Base-by-base conservation (phyloP, 2,888 invertebrate species). In the Cynaeus angustus region DNA sequence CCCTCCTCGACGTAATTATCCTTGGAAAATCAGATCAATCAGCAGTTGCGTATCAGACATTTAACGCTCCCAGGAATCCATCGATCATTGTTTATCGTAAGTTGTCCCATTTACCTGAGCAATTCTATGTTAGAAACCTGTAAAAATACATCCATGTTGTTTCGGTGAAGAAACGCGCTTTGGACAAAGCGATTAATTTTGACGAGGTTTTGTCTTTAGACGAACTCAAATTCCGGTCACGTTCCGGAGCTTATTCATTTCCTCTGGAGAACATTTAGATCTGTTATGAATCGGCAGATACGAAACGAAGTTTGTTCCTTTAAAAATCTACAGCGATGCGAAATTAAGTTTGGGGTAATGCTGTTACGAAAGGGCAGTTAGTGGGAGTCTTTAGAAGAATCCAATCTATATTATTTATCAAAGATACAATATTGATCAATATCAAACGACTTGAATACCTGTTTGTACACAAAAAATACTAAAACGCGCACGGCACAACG, bases 1-100 rank as follows among this genome's bases (percentile, higher is more conserved):
- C 1, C 33, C 6, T 9, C 37, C n/a, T 21, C 3, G 9, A 41
- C n/a, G 30, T 56, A 56, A 56, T 56, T 56, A 56, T 56, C 38
- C 41, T 56, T 41, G 56, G 56, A 56, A 56, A 56, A 59, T 59
- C 59, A 16, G 59, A 59, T 59, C 46, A 59, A 59, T 59, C 59
- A 59, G 59, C 46, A 59, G 59, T 59, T 46, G 59, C 33, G 45
- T 59, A 46, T 56, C 56, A 41, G 21, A 41, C 59, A 30, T 58
- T 58, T 58, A 53, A 33, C 56, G 45, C 59, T 30, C 38, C 56
- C 37, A 50, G 30, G 26, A 37, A 37, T 21, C 61, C 61, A 61
- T 61, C 61, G 48, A 61, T 61, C 61, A 61, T 48, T 14, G 59
- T 59, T 59, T 59, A 59, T 59, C 59, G 46, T 8, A 12, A 46